Base-by-base conservation (phyloP, 2,113 vertebrate genomes). In the Malurus cyaneus region DNA sequence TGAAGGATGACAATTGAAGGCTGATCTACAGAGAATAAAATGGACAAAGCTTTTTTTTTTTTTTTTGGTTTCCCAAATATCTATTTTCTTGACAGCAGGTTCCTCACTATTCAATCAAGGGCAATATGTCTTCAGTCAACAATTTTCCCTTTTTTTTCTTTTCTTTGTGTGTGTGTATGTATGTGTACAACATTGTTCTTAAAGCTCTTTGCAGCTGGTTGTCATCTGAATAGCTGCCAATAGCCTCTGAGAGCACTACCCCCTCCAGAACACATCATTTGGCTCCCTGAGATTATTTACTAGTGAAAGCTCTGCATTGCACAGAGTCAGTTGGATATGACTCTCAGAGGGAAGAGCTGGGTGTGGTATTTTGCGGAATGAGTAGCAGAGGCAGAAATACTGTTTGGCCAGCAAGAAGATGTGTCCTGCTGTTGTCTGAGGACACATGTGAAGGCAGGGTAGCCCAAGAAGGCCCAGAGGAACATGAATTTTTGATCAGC, bases 201-300 rank as follows among this genome's bases (percentile, higher is more conserved):
- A 96, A 97, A 96, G 96, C 96, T 96, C 87, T 97, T 86, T 97
- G 97, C 97, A 98, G 97, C 97, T 98, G 98, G 96, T 96, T 97
- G 96, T 96, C 89, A 89, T 95, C 93, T 93, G 97, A 97, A 96
- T 0, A 18, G 74, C 97, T 97, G 97, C 97, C 97, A 98, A 80
- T 76, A 94, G 93, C 96, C 96, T 95, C 93, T 3, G 44, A 96
- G 96, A 96, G 96, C 80, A 32, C 95, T 93, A 88, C 91, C 95
- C 91, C 66, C 24, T 91, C 67, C 86, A 78, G 92, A 49, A 89
- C 83, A 57, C 85, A 83, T 92, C 54, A 4, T 93, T 95, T 59
- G 88, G 93, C 83, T 94, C 96, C 91, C 93, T 65, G 80, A 94
- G 88, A 92, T 81, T 87, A 91, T 92, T 91, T 93, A 94, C 93